phyloP scores from a whole-genome alignment of 1,140 invertebrate genomes.

The Scaptomyza montana region DNA sequence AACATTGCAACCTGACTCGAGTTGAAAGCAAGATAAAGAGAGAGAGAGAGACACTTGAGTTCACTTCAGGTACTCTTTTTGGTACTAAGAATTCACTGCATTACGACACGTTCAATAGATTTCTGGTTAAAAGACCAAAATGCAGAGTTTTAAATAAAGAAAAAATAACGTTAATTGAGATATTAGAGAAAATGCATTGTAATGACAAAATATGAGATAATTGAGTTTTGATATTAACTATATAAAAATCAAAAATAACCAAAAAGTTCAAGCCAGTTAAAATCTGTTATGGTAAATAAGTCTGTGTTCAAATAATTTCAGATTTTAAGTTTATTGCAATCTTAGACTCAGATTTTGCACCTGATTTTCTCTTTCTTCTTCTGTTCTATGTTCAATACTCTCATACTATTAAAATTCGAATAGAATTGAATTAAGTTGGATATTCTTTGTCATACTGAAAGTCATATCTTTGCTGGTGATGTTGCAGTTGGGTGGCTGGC shows the following conservation, averaged over 20 bases:
- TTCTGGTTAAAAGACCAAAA: constrained; percentile 51
- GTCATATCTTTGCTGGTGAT: no score
- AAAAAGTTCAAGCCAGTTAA: background rate
- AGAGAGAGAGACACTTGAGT: background rate
- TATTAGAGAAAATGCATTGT: constrained; percentile 38
- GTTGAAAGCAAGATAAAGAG: background rate
- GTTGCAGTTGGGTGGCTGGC: constrained; percentile 3
- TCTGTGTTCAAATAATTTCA: no score
- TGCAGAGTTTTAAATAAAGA: constrained; percentile 8
- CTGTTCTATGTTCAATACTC: no score
- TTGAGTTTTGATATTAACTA: background rate
- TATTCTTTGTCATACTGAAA: no score
- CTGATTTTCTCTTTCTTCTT: no score
- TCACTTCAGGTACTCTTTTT: background rate
- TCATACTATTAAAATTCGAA: no score
- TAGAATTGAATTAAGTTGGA: no score
- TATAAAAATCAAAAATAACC: background rate
- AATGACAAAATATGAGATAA: background rate
- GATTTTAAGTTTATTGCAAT: no score
- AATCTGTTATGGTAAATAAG: no score
- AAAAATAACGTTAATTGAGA: constrained; percentile 54
- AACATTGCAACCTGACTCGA: constrained; percentile 28
- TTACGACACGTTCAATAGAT: constrained; percentile 62
- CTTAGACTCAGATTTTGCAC: no score
- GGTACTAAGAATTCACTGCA: constrained; percentile 39